These are phyloP conservation scores for Percopsis omiscomaycus DNA, from an alignment of 2,797 vertebrate species.

Conservation along the genomic window DNA sequence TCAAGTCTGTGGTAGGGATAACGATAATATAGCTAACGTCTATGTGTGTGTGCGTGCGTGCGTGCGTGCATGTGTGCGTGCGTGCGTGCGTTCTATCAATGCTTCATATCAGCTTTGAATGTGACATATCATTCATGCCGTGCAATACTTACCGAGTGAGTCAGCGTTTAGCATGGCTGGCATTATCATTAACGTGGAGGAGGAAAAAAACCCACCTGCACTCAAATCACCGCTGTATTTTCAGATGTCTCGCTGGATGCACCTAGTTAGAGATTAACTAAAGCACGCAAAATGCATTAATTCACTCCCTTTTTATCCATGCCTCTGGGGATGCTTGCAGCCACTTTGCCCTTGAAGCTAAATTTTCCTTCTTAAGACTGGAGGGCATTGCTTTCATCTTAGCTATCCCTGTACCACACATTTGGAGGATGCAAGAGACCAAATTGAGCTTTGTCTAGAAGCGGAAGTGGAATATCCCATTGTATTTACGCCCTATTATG, in stretches of 20 bases:
- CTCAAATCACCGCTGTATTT: conserved; percentile 42
- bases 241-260: conserved; percentile 41
- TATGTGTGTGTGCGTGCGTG: too few relatives aligned
- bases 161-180: conserved; percentile 32
- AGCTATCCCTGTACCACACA: conserved; percentile 52
- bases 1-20: conserved; percentile 62
- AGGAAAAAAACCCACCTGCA: background rate
- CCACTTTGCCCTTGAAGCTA: conserved; percentile 74
- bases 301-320: conserved; percentile 59
- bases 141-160: conserved; percentile 46
- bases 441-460: conserved; percentile 53
- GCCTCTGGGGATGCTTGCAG: conserved; percentile 68
- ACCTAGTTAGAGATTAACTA: conserved; percentile 53
- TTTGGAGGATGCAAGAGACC: conserved; percentile 54
- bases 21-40: conserved; percentile 55
- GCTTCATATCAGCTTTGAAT: conserved; percentile 67
- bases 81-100: conserved; percentile 59
- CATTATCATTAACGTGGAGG: background rate
- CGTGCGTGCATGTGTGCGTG: background rate
- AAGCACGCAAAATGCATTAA: conserved; percentile 66
- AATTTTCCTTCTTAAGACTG: conserved; percentile 69
- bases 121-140: conserved; percentile 48
- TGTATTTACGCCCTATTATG: conserved; percentile 35
- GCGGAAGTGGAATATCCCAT: conserved; percentile 35
- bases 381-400: conserved; percentile 74